phyloP scores from a whole-genome alignment of 2,888 invertebrate species.

The Ophion obscuratus region DNA sequence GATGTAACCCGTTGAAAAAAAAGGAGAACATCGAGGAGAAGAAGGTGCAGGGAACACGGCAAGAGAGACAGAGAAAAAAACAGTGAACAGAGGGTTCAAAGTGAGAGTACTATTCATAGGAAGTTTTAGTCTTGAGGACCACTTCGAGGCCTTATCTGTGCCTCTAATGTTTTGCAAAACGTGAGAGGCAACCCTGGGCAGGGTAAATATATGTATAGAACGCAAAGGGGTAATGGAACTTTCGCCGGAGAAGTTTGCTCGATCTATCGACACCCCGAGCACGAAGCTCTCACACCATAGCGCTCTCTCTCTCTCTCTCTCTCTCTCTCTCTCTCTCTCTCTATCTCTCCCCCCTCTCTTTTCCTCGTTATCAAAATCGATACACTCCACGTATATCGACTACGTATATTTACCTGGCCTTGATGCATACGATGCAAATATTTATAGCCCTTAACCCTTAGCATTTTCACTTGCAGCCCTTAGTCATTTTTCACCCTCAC shows the following conservation, averaged over 20 bases:
- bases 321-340: too few relatives aligned
- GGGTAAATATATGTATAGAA: conserved; percentile 6
- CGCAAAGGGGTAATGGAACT: conserved; percentile 41
- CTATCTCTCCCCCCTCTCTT: not conserved
- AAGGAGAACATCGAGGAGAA: not conserved
- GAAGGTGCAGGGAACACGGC: not conserved
- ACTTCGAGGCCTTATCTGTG: conserved; percentile 50
- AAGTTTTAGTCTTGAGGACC: conserved; percentile 2
- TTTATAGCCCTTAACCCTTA: not conserved
- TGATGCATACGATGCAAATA: not conserved
- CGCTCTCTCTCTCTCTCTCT: conserved; percentile 5
- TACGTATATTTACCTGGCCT: not conserved
- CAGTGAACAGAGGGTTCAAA: not conserved
- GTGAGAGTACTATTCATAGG: not conserved
- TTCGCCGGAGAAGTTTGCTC: conserved; percentile 45
- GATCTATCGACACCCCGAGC: conserved; percentile 32
- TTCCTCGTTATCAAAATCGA: conserved; percentile 33
- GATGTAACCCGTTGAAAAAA: too few relatives aligned
- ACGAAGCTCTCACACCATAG: conserved; percentile 13
- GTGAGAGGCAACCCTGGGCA: conserved; percentile 30
- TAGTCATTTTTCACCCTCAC: conserved; percentile 11
- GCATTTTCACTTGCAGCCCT: not conserved
- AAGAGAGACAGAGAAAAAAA: not conserved
- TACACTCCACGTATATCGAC: not conserved
- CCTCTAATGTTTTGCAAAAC: conserved; percentile 27